Base-by-base conservation (phyloP, 2,888 invertebrate species). In the Odiellus spinosus region DNA sequence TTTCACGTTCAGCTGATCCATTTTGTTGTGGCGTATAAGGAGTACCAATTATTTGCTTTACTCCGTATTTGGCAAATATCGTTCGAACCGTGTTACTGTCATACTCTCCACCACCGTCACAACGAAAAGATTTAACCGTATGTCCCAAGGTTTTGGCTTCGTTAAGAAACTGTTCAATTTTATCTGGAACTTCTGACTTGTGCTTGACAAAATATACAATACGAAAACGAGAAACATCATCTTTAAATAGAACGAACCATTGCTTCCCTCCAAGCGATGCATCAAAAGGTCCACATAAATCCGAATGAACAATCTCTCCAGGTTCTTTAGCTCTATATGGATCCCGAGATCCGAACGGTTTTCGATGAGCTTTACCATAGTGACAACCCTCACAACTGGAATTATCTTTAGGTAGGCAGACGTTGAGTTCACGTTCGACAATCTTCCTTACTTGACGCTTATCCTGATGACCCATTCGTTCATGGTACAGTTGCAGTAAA, bases 201-300 rank as follows among this genome's bases (percentile, higher is more conserved):
- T 40, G 5, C 18, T 38, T 44, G 8, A 50, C 6, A 32, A 49
- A 44, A 20, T 40, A 53, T 38, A 42, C 45, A 36, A 21, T 32
- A 4, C 38, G n/a, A 35, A 48, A 53, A 11, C 44, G 41, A n/a
- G 46, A 36, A 35, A 34, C 49, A 19, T 50, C 43, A 41, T 52
- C 52, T 21, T 47, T 56, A 32, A 51, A 53, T n/a, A 49, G 34
- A 3, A 50, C 47, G 34, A 55, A 51, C n/a, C 46, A 48, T n/a
- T 14, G 11, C 3, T 18, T 34, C 32, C 49, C n/a, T 49, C 34
- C 41, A 26, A 42, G 51, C 1, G 35, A 45, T 15, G 36, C 32
- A 8, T 47, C 32, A 41, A 52, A 52, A 3, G 44, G 44, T 14
- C 54, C 48, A 35, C 51, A 53, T 2, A 53, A 40, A 45, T 55